A percentile compares a stretch with the other conserved stretches of the same genome.
Evolutionary conservation across 2,113 vertebrate genomes (phyloP).

Genomic region (Coregonus clupeaformis): DNA sequence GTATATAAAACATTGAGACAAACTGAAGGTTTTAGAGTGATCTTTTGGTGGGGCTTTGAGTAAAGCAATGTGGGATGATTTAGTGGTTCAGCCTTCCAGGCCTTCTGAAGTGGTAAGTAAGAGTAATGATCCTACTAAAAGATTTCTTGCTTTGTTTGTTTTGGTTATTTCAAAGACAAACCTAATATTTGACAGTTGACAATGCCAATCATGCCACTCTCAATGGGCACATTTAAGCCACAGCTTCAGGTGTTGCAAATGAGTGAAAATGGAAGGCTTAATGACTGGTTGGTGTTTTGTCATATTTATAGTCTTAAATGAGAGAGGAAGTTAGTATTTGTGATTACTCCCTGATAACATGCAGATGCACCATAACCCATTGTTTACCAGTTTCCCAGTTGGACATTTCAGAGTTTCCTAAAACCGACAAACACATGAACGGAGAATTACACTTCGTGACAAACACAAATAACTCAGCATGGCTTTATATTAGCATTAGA

Average conservation of each 20-base stretch:
- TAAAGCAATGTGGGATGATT: neutral
- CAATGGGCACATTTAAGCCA: neutral
- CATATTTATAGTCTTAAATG: slow-evolving; percentile 19
- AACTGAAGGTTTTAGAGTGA: slow-evolving; percentile 20
- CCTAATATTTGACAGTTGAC: slow-evolving; percentile 8
- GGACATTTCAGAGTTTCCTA: too few species aligned
- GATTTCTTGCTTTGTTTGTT: slow-evolving; percentile 14
- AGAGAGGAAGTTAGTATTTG: slow-evolving; percentile 8
- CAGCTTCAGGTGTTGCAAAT: slow-evolving; percentile 15
- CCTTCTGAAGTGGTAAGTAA: slow-evolving; percentile 33
- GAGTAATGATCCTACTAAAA: slow-evolving; percentile 12
- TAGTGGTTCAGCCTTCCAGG: slow-evolving; percentile 7
- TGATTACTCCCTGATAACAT: neutral
- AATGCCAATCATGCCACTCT: slow-evolving; percentile 12
- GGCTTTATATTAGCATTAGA: too few species aligned
- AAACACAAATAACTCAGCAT: too few species aligned
- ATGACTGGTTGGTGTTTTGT: slow-evolving; percentile 21
- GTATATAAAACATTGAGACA: neutral
- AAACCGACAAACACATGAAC: too few species aligned
- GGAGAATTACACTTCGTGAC: too few species aligned
- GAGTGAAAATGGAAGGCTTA: slow-evolving; percentile 6
- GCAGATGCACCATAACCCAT: neutral
- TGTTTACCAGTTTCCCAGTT: too few species aligned
- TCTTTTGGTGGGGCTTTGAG: slow-evolving; percentile 19
- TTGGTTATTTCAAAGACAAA: slow-evolving; percentile 23